phyloP scores from a whole-genome alignment of 2,888 invertebrate species.

The Pseudococcus longispinus region DNA sequence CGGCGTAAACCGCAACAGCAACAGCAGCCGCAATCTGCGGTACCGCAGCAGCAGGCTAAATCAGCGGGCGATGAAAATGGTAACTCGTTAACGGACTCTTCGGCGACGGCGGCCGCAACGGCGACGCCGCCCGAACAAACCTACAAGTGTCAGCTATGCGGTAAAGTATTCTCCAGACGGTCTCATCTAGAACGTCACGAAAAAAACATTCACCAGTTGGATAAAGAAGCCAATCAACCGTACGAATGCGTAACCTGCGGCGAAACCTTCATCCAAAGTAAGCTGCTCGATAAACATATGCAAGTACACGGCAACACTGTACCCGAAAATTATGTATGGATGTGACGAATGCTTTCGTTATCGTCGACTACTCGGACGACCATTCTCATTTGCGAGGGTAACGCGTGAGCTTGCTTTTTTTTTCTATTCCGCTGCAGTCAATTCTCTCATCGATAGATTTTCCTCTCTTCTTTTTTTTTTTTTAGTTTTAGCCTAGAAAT shows the following conservation, averaged over 20 bases:
- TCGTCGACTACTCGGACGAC: constrained; percentile 62
- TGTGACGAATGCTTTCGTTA: constrained; percentile 58
- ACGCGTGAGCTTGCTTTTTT: constrained; percentile 26
- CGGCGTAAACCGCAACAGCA: constrained; percentile 46
- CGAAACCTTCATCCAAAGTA: constrained; percentile 60
- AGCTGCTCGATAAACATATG: constrained; percentile 60
- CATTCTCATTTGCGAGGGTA: constrained; percentile 14
- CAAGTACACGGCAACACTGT: constrained; percentile 60
- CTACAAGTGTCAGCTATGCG: constrained; percentile 59
- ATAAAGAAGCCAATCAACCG: constrained; percentile 52
- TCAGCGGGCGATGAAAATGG: constrained; percentile 58
- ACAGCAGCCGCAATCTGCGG: constrained; percentile 5
- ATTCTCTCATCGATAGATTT: constrained; percentile 8
- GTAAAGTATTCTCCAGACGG: constrained; percentile 60
- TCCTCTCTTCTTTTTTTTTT: background rate
- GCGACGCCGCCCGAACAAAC: constrained; percentile 14
- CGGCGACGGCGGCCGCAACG: background rate
- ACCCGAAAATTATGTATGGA: constrained; percentile 60
- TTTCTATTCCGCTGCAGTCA: constrained; percentile 32
- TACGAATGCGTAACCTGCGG: constrained; percentile 61
- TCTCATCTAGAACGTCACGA: constrained; percentile 60
- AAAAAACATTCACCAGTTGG: constrained; percentile 59
- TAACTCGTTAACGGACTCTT: constrained; percentile 56
- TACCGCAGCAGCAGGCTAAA: constrained; percentile 21
- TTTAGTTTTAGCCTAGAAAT: background rate